Percentiles rank a stretch among this genome's conserved stretches.
Conservation (phyloP, 1,140 invertebrate species). For the Drosophila auraria region DNA sequence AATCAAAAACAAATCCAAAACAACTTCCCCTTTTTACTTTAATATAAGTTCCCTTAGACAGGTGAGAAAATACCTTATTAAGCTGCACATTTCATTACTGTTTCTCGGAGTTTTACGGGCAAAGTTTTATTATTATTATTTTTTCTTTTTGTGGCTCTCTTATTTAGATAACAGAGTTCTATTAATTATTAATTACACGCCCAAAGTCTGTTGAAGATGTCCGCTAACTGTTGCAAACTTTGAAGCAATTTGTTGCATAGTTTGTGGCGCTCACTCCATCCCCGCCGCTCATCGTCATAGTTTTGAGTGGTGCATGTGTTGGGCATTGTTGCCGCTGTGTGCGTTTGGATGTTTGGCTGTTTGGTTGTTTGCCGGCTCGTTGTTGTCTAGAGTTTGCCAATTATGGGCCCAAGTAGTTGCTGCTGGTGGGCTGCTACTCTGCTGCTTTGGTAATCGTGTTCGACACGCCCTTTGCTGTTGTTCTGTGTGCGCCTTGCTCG, state of each 20-base stretch:
- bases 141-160: not conserved
- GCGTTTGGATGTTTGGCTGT: not conserved
- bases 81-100: not conserved
- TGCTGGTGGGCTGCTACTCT: not conserved
- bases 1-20: not conserved
- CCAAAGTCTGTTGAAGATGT: constrained; percentile 40
- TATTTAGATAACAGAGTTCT: constrained; percentile 20
- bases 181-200: constrained; percentile 36
- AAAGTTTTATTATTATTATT: not conserved
- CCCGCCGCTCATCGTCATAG: constrained; percentile 11
- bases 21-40: too few species aligned
- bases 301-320: constrained; percentile 36
- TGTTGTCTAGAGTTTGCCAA: constrained; percentile 48
- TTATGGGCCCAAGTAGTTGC: constrained; percentile 41
- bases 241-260: constrained; percentile 40
- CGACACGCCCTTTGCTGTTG: constrained; percentile 15
- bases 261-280: constrained; percentile 12
- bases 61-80: constrained; percentile 7
- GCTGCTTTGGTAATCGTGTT: constrained; percentile 30
- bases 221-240: constrained; percentile 38
- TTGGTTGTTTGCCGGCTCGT: constrained; percentile 24
- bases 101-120: not conserved
- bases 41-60: not conserved
- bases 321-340: constrained; percentile 13
- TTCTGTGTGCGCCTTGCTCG: not conserved